Evolutionary conservation across 2,888 invertebrate genomes (phyloP).

Genomic region (Xylota segnis): DNA sequence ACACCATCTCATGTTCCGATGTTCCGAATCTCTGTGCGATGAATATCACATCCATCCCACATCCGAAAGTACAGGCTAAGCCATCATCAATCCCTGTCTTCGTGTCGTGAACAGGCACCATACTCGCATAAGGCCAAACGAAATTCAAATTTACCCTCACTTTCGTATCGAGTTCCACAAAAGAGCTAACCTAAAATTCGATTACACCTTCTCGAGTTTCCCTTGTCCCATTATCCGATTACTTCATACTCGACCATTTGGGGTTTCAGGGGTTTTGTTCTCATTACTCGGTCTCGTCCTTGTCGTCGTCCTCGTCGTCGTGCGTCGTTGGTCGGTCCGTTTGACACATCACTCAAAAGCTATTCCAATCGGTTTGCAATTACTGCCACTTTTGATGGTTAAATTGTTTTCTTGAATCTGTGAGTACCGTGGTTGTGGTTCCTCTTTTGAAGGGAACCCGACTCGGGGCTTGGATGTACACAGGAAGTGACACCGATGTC

Average conservation of each 20-base stretch:
- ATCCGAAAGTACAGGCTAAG: neutral
- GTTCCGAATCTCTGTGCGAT: constrained; percentile 1
- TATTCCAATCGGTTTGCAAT: constrained; percentile 22
- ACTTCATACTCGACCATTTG: constrained; percentile 36
- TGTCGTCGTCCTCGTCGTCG: too few species aligned
- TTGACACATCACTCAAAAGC: neutral
- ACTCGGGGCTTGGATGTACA: too few species aligned
- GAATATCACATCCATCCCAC: neutral
- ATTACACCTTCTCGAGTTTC: constrained; percentile 33
- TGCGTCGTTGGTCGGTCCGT: neutral
- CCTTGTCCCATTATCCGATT: constrained; percentile 47
- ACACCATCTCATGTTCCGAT: constrained; percentile 34
- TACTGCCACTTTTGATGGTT: constrained; percentile 27
- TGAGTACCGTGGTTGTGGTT: neutral
- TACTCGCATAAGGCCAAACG: neutral
- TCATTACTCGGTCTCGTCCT: too few species aligned
- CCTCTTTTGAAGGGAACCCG: neutral
- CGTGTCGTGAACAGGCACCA: neutral
- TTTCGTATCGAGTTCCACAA: constrained; percentile 22
- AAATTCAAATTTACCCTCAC: constrained; percentile 9
- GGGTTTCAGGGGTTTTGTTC: neutral
- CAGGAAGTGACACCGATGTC: constrained; percentile 15
- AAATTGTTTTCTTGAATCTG: constrained; percentile 1
- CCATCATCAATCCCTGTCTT: constrained; percentile 22
- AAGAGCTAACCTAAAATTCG: constrained; percentile 34